Conservation (phyloP, 2,113 vertebrate species). For the Eulemur macaco region DNA sequence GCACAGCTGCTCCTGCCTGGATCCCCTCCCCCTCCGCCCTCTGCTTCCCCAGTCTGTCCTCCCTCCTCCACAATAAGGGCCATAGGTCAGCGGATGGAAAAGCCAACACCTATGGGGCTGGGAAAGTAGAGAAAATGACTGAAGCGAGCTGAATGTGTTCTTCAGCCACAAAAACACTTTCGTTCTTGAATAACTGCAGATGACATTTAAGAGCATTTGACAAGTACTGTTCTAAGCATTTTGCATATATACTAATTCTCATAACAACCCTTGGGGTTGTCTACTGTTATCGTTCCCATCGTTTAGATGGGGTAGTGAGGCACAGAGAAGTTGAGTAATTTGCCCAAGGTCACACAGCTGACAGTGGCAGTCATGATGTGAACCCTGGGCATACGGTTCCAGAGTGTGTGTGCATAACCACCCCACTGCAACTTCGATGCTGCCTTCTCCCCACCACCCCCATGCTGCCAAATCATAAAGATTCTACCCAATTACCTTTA, state of each 20-base stretch:
- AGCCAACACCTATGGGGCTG: background rate
- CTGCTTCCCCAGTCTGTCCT: background rate
- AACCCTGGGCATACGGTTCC: background rate
- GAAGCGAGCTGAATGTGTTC: background rate
- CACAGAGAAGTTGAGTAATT: background rate
- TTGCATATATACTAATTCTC: background rate
- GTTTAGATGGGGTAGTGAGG: background rate
- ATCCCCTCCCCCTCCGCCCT: accelerated
- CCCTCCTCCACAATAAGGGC: background rate
- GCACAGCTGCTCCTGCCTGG: background rate
- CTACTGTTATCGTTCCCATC: background rate
- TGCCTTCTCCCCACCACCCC: background rate
- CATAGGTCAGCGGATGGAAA: background rate
- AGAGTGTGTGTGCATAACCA: background rate
- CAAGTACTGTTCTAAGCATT: background rate
- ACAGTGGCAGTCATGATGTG: background rate
- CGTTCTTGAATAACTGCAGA: background rate
- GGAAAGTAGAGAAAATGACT: background rate
- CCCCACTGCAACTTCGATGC: background rate
- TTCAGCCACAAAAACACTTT: background rate
- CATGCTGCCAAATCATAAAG: background rate
- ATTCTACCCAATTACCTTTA: background rate
- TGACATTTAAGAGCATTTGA: background rate
- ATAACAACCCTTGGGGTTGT: background rate
- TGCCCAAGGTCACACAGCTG: background rate